Conservation (phyloP, 2,797 vertebrate species). For the Neostethus bicornis region DNA sequence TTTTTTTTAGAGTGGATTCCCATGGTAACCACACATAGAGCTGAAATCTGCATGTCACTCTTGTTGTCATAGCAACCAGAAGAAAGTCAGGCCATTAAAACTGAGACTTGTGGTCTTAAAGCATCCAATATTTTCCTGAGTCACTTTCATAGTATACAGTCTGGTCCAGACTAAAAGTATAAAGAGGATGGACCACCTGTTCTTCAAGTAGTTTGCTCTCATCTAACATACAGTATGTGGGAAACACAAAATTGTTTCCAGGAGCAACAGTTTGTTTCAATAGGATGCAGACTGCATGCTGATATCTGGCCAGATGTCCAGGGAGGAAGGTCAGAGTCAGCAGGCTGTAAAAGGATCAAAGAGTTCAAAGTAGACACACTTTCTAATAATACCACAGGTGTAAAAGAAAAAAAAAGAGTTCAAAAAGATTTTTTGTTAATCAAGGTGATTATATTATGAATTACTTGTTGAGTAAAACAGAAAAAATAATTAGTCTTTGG, state of each 20-base stretch:
- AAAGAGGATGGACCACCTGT: conserved; percentile 30
- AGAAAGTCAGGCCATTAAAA: conserved; percentile 46
- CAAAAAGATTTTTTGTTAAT: conserved; percentile 1
- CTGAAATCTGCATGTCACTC: conserved; percentile 67
- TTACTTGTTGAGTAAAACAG: not conserved
- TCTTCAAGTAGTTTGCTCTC: conserved; percentile 27
- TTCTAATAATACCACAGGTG: too few species aligned
- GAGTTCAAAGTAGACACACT: not conserved
- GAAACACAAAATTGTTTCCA: not conserved
- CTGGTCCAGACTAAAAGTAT: conserved; percentile 38
- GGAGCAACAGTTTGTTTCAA: conserved; percentile 12
- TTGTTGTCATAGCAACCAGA: conserved; percentile 71
- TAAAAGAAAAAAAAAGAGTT: too few species aligned
- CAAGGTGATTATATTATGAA: not conserved
- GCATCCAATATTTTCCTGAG: conserved; percentile 56
- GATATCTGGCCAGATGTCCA: conserved; percentile 28
- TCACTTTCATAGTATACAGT: conserved; percentile 29
- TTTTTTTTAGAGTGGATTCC: conserved; percentile 57
- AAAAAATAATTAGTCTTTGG: not conserved
- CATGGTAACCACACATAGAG: conserved; percentile 72
- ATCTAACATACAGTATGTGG: conserved; percentile 2
- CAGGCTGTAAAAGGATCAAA: conserved; percentile 6
- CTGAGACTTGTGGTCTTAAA: conserved; percentile 37
- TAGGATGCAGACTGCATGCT: conserved; percentile 14
- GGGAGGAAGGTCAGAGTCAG: conserved; percentile 9